phyloP scores from a whole-genome alignment of 92 coral and sea anemone species.

The Porites rus region DNA sequence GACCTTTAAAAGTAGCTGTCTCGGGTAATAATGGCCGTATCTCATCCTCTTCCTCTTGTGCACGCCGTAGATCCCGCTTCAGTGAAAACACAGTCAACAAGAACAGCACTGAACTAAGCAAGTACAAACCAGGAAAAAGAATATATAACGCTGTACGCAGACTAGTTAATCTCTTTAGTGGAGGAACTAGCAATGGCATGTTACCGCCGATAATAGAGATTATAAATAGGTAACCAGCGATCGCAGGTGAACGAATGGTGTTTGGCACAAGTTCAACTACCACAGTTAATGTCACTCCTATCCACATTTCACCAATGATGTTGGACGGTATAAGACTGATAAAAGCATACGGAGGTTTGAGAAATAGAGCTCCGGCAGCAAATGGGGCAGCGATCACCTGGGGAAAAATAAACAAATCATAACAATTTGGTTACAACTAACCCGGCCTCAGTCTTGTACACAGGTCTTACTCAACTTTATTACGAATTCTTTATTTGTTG shows the following conservation, averaged over 20 bases:
- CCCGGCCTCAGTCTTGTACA: not conserved
- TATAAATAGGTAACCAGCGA: constrained; percentile 88
- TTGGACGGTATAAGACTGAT: constrained; percentile 92
- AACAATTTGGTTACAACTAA: not conserved
- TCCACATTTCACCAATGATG: constrained; percentile 99
- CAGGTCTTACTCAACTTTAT: too few relatives aligned
- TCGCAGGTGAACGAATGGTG: constrained; percentile 85
- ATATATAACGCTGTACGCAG: constrained; percentile 88
- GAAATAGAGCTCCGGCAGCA: constrained; percentile 96
- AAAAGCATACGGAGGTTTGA: constrained; percentile 91
- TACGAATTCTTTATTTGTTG: too few relatives aligned
- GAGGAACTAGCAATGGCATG: constrained; percentile 86
- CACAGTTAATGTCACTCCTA: constrained; percentile 94
- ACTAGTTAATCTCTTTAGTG: constrained; percentile 77
- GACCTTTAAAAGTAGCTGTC: constrained; percentile 16
- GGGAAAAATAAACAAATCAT: not conserved
- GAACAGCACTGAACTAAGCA: constrained; percentile 88
- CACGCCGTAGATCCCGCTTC: constrained; percentile 78
- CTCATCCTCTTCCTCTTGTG: constrained; percentile 50
- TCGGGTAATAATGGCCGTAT: constrained; percentile 72
- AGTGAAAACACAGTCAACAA: constrained; percentile 88
- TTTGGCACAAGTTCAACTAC: constrained; percentile 94
- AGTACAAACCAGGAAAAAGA: constrained; percentile 90
- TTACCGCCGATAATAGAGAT: constrained; percentile 95
- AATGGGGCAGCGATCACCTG: constrained; percentile 95